Percentiles rank a stretch among this genome's conserved stretches.
phyloP scores from a whole-genome alignment of 2,113 vertebrate species.

The Chaetura pelagica region DNA sequence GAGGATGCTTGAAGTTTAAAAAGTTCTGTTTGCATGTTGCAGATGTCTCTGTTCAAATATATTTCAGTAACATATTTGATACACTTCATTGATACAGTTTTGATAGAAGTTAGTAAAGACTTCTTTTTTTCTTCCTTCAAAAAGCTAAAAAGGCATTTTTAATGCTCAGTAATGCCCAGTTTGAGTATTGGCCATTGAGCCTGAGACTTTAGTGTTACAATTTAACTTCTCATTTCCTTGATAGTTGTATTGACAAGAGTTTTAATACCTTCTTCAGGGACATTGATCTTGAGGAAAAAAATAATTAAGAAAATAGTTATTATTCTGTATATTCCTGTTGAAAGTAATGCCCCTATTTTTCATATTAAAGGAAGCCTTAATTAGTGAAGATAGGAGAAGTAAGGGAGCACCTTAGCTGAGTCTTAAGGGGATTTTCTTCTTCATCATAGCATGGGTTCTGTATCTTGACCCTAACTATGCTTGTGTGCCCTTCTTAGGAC shows the following conservation, averaged over 20 bases:
- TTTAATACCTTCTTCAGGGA: not conserved
- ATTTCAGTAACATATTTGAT: not conserved
- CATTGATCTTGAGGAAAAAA: not conserved
- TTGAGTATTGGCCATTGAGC: not conserved
- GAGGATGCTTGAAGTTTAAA: not conserved
- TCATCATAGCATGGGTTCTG: not conserved
- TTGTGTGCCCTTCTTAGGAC: not conserved
- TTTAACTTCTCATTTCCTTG: not conserved
- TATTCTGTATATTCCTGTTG: not conserved
- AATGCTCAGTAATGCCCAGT: not conserved
- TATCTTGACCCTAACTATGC: not conserved
- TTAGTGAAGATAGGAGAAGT: not conserved
- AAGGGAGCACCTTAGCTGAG: not conserved
- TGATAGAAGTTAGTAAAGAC: not conserved
- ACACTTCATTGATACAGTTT: not conserved
- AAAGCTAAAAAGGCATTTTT: not conserved
- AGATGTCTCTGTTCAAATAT: not conserved
- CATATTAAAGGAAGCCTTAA: not conserved
- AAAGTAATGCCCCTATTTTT: not conserved
- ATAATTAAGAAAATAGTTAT: not conserved
- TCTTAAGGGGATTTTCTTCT: not conserved
- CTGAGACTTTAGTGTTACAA: not conserved
- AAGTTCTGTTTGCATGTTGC: not conserved
- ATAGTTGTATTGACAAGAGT: fast-evolving
- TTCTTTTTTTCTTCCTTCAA: not conserved